These are phyloP conservation scores for Cavia porcellus DNA, from an alignment of 2,113 vertebrate species.

Conservation along the genomic window DNA sequence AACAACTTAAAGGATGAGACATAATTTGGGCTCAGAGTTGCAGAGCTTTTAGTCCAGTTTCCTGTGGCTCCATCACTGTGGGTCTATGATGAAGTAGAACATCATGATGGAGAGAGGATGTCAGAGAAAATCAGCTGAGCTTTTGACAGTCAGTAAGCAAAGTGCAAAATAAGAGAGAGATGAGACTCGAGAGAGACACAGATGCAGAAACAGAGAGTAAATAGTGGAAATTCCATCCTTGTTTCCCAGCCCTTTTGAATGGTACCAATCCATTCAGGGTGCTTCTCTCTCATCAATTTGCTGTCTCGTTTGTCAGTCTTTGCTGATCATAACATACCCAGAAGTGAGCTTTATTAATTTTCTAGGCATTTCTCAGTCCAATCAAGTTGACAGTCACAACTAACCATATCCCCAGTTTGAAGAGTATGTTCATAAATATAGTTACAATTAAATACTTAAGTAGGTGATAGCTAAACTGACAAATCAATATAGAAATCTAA, in stretches of 20 bases:
- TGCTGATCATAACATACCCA: not conserved
- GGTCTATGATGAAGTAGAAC: not conserved
- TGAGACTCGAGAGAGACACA: too few species aligned
- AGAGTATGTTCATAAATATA: slow-evolving; percentile 1
- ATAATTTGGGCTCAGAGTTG: not conserved
- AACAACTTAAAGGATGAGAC: not conserved
- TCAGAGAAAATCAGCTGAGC: not conserved
- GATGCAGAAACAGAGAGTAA: not conserved
- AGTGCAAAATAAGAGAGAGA: not conserved
- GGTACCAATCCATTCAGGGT: not conserved
- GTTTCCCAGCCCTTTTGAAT: not conserved
- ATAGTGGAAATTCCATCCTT: not conserved
- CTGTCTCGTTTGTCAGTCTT: not conserved
- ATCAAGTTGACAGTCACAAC: not conserved
- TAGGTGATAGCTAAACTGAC: not conserved
- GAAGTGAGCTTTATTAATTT: not conserved
- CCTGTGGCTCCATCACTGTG: not conserved
- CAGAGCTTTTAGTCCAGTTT: not conserved
- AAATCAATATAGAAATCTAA: not conserved
- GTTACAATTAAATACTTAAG: not conserved
- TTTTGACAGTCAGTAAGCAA: not conserved
- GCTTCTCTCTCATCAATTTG: not conserved
- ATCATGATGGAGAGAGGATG: not conserved
- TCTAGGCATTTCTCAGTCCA: not conserved
- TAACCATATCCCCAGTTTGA: not conserved